Percentiles rank a stretch among this genome's conserved stretches.
These are phyloP conservation scores for Tetramorium parvispinum DNA, from an alignment of 1,140 invertebrate genomes.

Conservation along the genomic window DNA sequence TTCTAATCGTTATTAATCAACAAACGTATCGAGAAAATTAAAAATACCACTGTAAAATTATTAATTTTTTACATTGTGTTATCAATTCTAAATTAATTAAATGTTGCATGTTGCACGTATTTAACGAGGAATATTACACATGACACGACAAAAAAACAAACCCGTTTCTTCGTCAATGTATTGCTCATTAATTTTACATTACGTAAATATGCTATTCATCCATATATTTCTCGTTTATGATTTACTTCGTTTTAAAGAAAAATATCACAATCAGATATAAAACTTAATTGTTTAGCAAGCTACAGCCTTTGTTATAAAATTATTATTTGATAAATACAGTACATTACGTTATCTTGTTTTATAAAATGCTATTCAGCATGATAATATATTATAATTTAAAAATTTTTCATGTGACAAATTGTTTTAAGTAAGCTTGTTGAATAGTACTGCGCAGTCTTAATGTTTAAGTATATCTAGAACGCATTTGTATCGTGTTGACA, in stretches of 20 bases:
- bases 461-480: neutral
- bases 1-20: neutral
- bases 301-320: neutral
- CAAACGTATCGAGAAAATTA: neutral
- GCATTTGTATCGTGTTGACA: neutral
- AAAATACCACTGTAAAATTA: neutral
- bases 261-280: neutral
- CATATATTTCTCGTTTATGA: neutral
- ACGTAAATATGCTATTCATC: neutral
- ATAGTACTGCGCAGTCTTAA: neutral
- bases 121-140: neutral
- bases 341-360: neutral
- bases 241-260: neutral
- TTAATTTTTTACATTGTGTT: neutral
- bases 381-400: neutral
- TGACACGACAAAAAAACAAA: neutral
- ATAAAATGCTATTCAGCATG: neutral
- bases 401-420: neutral
- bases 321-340: neutral
- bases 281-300: neutral
- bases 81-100: slow-evolving; percentile 5
- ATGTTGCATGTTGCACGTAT: neutral
- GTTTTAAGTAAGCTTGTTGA: neutral
- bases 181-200: slow-evolving; percentile 4
- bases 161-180: neutral